Base-by-base conservation (phyloP, 2,888 invertebrate species). In the Peribatodes rhomboidaria region DNA sequence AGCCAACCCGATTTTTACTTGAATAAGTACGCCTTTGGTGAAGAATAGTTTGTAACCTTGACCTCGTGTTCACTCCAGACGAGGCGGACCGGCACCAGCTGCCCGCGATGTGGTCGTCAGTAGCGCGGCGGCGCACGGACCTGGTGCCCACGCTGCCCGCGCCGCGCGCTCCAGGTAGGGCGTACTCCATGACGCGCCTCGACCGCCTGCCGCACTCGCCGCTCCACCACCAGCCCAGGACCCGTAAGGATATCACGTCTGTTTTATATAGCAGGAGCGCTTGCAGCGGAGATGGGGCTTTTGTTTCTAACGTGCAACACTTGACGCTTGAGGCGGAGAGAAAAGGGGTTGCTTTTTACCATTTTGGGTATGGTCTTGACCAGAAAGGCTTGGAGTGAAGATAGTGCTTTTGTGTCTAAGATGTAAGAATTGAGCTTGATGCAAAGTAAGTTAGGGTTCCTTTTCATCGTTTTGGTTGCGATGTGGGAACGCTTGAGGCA, bases 151-250 rank as follows among this genome's bases (percentile, higher is more conserved):
- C 98, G 78, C 95, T 97, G 89, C 97, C 98, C 77, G 96, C 90
- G 47, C 87, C 90, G 54, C 87, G 92, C 71, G 88, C 90, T 69
- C 91, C 92, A 92, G 93, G 92, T 92, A 97, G 98, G 95, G 98
- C 98, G 84, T 97, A 97, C 94, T 98, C 98, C 89, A 98, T 98
- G 98, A 97, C 98, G 84, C 96, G 98, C 80, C 95, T 98, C 94
- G 98, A 98, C 95, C 81, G 82, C 31, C 80, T 91, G 69, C 86
- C 87, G 42, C 82, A 80, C 73, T 77, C 83, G 53, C 78, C 6
- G 84, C 87, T 68, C 27, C 27, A 6, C 27, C 27, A 79, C 87
- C 83, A 89, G 90, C 69, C 88, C 87, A 81, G 89, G 82, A 84
- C 82, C 66, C 89, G 89, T 89, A 86, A 88, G 89, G 82, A 63